phyloP scores from a whole-genome alignment of 2,888 invertebrate species.

The Nomada goodeniana region DNA sequence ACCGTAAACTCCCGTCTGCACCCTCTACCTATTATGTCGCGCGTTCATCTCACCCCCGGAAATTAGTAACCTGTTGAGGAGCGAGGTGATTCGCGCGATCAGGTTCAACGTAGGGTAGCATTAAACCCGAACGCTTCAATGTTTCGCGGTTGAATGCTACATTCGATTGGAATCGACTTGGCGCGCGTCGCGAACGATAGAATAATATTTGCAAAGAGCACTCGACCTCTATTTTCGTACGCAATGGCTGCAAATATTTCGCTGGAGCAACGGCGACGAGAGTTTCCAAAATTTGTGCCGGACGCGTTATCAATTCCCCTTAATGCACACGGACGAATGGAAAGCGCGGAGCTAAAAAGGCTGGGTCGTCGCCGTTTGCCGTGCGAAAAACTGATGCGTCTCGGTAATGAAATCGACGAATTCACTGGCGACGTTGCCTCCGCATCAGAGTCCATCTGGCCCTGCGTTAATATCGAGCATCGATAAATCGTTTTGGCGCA shows the following conservation, averaged over 20 bases:
- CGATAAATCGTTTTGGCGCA: slow-evolving; percentile 28
- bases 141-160: slow-evolving; percentile 25
- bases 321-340: neutral
- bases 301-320: neutral
- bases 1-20: neutral
- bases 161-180: neutral
- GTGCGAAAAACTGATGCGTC: neutral
- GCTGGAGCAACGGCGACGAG: too few relatives aligned
- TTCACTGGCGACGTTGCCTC: neutral
- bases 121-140: slow-evolving; percentile 18
- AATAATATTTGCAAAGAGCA: too few relatives aligned
- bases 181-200: neutral
- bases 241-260: neutral
- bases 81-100: slow-evolving; percentile 38
- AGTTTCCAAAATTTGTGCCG: slow-evolving; percentile 6
- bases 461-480: neutral
- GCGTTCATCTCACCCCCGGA: slow-evolving; percentile 26
- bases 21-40: neutral
- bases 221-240: too few relatives aligned
- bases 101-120: slow-evolving; percentile 26
- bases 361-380: too few relatives aligned
- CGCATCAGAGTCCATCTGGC: neutral
- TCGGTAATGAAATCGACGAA: slow-evolving; percentile 26
- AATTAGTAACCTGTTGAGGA: slow-evolving; percentile 47
- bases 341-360: neutral